Conservation (phyloP, 2,113 vertebrate species). For the Chlorodrepanis virens region DNA sequence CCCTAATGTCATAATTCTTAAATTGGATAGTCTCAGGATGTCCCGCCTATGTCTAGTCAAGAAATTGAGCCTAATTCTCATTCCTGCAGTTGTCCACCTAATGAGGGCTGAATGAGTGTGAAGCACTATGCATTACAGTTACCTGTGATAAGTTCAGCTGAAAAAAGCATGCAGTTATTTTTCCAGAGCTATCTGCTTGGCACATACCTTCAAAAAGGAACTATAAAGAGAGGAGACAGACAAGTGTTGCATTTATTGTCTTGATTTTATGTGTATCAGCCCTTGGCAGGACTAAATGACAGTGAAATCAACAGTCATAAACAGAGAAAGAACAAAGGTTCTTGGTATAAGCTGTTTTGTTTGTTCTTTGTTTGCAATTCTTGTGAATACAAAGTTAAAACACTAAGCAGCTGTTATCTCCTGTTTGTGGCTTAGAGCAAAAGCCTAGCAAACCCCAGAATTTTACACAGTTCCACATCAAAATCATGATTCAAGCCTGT, state of each 20-base stretch:
- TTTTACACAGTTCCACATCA: neutral
- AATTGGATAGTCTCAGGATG: neutral
- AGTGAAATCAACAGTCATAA: constrained; percentile 1
- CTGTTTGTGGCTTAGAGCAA: neutral
- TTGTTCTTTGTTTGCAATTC: neutral
- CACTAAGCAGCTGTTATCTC: neutral
- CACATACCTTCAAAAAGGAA: neutral
- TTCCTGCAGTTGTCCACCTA: neutral
- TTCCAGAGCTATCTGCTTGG: neutral
- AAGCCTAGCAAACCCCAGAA: neutral
- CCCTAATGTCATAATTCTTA: neutral
- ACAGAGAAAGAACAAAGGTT: neutral
- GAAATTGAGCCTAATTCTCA: neutral
- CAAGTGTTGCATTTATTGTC: neutral
- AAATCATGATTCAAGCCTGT: neutral
- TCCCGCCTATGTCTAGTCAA: neutral
- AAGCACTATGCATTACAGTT: neutral
- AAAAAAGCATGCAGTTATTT: neutral
- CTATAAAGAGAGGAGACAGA: neutral
- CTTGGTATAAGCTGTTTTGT: neutral
- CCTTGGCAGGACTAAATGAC: neutral
- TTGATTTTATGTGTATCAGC: neutral
- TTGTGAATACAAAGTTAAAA: neutral
- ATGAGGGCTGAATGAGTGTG: neutral
- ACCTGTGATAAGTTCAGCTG: neutral